Evolutionary conservation across 2,113 vertebrate genomes (phyloP), one percentile per base, ranked within the genome.

Genomic region (Taxidea taxus): DNA sequence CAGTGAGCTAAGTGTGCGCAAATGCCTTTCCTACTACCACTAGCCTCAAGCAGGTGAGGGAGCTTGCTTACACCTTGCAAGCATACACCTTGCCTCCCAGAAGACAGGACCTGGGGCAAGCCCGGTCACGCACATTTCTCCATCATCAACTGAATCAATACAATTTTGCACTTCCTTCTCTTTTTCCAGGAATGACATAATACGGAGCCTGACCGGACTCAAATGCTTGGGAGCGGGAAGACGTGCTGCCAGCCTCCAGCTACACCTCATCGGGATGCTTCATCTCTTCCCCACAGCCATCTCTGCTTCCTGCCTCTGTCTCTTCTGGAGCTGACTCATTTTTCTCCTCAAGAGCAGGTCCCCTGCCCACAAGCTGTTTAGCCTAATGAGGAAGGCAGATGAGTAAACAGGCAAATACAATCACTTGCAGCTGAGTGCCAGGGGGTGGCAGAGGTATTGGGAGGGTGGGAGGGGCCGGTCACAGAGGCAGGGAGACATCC

Each of bases 221-320:
- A 2, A 1, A 34, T 0, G 8, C 27, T 34, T 7, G 2, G 47
- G 49, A 81, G 2, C 27, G 85, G 14, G 37, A 25, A 31, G 66
- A 54, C 0, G 1, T 4, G 4, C 1, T 0, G 0, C 42, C 27
- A 1, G 29, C 39, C 68, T n/a, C 77, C 39, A 54, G 60, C 0
- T 1, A 15, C 9, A 1, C 10, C 42, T n/a, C 23, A 3, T 37
- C 31, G 16, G 42, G 42, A 6, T 4, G 1, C 39, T 34, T 34
- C 23, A 0, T 20, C 34, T 31, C 60, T 44, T 44, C 78, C 42
- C 58, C 83, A 37, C 21, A 9, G 7, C 44, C 2, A 4, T 7
- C 44, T n/a, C 68, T 75, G 84, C n/a, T 47, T 58, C 42, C 84
- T 51, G 39, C 47, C 84, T 58, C 68, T 39, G 58, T 29, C 64